These are phyloP conservation scores for Contarinia nasturtii DNA, from an alignment of 1,140 invertebrate species.

Conservation along the genomic window DNA sequence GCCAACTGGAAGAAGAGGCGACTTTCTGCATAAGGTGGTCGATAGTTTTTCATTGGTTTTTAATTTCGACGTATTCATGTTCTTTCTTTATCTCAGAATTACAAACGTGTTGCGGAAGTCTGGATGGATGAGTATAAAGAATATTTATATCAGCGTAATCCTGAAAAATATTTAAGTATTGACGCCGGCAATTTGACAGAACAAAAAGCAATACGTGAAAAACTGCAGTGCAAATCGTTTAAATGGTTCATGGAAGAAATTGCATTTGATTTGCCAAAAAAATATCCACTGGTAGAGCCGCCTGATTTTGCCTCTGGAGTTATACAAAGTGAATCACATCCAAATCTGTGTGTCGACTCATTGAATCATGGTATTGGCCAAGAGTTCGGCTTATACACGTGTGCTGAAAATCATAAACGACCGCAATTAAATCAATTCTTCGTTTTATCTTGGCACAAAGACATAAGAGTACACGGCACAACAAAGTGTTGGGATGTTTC, in stretches of 20 bases:
- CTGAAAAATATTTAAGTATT: too few relatives aligned
- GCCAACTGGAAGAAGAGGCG: conserved; percentile 74
- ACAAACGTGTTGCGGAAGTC: conserved; percentile 75
- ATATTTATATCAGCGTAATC: too few relatives aligned
- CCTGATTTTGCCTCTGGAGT: too few relatives aligned
- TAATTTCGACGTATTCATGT: conserved; percentile 4
- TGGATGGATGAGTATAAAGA: too few relatives aligned
- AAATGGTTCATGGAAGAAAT: too few relatives aligned
- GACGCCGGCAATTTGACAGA: too few relatives aligned
- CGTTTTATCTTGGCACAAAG: conserved; percentile 76
- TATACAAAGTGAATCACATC: too few relatives aligned
- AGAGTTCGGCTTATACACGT: conserved; percentile 38
- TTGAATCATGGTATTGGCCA: conserved; percentile 43
- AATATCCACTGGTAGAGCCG: too few relatives aligned
- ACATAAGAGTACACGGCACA: conserved; percentile 60
- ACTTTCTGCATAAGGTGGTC: conserved; percentile 64
- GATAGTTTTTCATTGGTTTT: neutral
- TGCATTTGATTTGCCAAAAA: too few relatives aligned
- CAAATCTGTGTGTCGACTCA: conserved; percentile 60
- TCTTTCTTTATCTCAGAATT: conserved; percentile 40
- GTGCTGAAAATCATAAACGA: conserved; percentile 27
- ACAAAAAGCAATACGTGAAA: too few relatives aligned
- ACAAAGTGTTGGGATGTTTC: conserved; percentile 84
- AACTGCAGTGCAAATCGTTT: too few relatives aligned
- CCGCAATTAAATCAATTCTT: conserved; percentile 35